A percentile compares a stretch with the other conserved stretches of the same genome.
phyloP scores from a whole-genome alignment of 2,888 invertebrate genomes.

The Drosophila tanythrix region DNA sequence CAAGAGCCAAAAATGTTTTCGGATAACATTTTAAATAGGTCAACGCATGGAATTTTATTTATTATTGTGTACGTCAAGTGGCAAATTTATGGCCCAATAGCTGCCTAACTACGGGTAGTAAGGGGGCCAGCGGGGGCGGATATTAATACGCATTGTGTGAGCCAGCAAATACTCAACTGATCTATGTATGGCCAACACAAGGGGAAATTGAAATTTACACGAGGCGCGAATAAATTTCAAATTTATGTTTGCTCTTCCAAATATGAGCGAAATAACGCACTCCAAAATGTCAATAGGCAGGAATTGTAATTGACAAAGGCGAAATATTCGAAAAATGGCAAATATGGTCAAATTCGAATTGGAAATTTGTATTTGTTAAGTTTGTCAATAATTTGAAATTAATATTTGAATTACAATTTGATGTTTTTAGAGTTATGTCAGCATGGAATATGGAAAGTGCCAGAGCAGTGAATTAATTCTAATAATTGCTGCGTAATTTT shows the following conservation, averaged over 20 bases:
- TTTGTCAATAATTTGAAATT: background rate
- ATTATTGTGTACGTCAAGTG: slow-evolving; percentile 54
- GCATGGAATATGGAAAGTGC: background rate
- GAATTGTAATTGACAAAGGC: background rate
- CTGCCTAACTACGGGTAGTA: background rate
- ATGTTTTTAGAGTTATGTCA: background rate
- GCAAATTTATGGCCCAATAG: slow-evolving; percentile 37
- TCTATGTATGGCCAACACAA: slow-evolving; percentile 38
- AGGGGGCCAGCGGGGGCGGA: slow-evolving; percentile 10
- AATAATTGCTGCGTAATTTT: background rate
- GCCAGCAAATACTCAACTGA: slow-evolving; percentile 50
- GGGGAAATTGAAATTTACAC: slow-evolving; percentile 56
- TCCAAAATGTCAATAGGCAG: slow-evolving; percentile 6
- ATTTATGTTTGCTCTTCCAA: slow-evolving; percentile 9
- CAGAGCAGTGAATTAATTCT: background rate
- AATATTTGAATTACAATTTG: background rate
- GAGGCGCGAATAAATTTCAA: slow-evolving; percentile 36
- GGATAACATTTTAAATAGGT: slow-evolving; percentile 58
- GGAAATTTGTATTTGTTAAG: background rate
- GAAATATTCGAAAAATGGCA: background rate
- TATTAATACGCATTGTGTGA: slow-evolving; percentile 42
- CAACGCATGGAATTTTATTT: slow-evolving; percentile 61
- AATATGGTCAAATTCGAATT: slow-evolving; percentile 5
- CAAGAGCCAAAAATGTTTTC: slow-evolving; percentile 35
- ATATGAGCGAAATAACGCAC: slow-evolving; percentile 3